Base-by-base conservation (phyloP, 2,888 invertebrate genomes). In the Cerceris rybyensis region DNA sequence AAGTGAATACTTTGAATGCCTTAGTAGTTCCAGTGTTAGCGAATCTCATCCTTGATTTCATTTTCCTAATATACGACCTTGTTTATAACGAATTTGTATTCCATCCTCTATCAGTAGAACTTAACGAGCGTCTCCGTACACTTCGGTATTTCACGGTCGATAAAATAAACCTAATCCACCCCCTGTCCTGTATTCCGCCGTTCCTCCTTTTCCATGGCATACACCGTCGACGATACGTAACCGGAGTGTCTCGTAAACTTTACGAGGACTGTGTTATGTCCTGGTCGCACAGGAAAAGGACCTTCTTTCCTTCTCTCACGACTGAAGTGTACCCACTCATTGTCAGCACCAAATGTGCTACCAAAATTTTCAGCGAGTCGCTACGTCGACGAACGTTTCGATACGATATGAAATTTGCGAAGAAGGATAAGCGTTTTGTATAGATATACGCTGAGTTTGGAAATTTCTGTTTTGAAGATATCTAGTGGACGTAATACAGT, bases 171-270 rank as follows among this genome's bases (percentile, higher is more conserved):
- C 72, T 77, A 76, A 83, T 77, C 72, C 72, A 54, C 13, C 7
- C 43, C 28, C 6, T 1, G 9, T 28, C 52, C 2, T 11, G 46
- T 6, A 16, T 28, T 39, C 16, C 17, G 9, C 7, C 4, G 39
- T 13, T 17, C 8, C 64, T 39, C 14, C 52, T 17, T 7, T 16
- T 43, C 43, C 28, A 39, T 42, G 13, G 41, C 46, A 57, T 61
- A 46, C 42, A 65, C 61, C 46, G 59, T 63, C 76, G 70, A 67
- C 78, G 70, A 81, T 79, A 82, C 79, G 70, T 78, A 82, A 81
- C 73, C 73, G 74, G 67, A 80, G 81, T 78, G 73, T 72, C 66
- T 70, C 76, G 68, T 85, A 83, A 84, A 86, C 60, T 86, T 85
- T 86, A 85, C 83, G 80, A 81, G 77, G 55, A 67, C 17, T n/a